phyloP scores from a whole-genome alignment of 2,888 invertebrate species.

The Ormyrus rosae region DNA sequence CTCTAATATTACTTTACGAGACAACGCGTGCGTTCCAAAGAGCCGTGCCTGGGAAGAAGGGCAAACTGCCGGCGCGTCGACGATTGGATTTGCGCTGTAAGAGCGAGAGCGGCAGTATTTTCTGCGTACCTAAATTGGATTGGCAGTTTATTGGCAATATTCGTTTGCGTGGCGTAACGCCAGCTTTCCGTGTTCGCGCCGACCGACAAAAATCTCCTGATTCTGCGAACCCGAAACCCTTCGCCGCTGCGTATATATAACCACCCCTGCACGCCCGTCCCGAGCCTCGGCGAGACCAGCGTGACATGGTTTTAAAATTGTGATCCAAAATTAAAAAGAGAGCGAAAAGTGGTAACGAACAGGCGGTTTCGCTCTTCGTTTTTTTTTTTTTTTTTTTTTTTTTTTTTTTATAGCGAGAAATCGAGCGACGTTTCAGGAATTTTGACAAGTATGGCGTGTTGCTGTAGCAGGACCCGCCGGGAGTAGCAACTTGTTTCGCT shows the following conservation, averaged over 20 bases:
- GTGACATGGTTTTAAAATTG: conserved; percentile 42
- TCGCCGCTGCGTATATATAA: not conserved
- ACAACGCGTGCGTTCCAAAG: conserved; percentile 14
- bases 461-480: too few species aligned
- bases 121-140: conserved; percentile 73
- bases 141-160: conserved; percentile 75
- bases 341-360: not conserved
- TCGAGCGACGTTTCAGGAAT: too few species aligned
- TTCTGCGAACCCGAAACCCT: conserved; percentile 45
- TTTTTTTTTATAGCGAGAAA: too few species aligned
- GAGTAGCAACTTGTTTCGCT: too few species aligned
- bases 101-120: conserved; percentile 68
- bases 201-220: conserved; percentile 65
- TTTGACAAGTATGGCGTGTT: too few species aligned
- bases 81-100: conserved; percentile 61
- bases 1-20: conserved; percentile 43
- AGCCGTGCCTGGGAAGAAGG: not conserved
- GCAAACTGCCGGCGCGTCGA: conserved; percentile 10
- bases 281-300: not conserved
- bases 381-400: too few species aligned
- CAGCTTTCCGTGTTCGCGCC: conserved; percentile 64
- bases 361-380: not conserved
- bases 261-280: not conserved
- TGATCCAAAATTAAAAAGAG: conserved; percentile 41
- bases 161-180: conserved; percentile 72